Percentiles rank a stretch among this genome's conserved stretches.
These are phyloP conservation scores for Spinibarbus caldwelli DNA, from an alignment of 2,797 vertebrate species.

Conservation along the genomic window DNA sequence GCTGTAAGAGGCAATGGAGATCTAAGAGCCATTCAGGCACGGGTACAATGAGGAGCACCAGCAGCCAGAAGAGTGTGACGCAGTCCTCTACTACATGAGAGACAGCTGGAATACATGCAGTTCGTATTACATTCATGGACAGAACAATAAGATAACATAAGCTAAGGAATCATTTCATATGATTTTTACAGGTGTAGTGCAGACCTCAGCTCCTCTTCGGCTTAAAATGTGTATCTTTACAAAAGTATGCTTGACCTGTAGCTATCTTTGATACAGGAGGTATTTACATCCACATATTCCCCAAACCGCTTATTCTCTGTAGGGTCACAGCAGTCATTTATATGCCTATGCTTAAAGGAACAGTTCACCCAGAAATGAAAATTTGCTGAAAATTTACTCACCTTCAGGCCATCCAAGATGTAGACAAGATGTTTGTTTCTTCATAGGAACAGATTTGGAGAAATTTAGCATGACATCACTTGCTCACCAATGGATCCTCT, in stretches of 20 bases:
- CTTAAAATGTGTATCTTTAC: background rate
- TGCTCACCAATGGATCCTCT: background rate
- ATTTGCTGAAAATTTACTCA: background rate
- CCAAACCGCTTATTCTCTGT: background rate
- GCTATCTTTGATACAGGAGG: background rate
- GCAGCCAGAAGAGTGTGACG: conserved; percentile 84
- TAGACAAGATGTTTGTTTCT: background rate
- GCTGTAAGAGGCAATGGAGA: conserved; percentile 74
- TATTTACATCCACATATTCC: background rate
- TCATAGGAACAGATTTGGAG: background rate
- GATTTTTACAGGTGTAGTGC: background rate
- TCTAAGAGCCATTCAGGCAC: conserved; percentile 83
- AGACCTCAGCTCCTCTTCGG: background rate
- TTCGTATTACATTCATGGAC: background rate
- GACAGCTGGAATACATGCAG: conserved; percentile 4
- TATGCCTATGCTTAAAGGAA: background rate
- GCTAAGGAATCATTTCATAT: background rate
- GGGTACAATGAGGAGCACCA: conserved; percentile 78
- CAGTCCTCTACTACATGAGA: conserved; percentile 71
- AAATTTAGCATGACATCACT: background rate
- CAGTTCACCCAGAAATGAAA: background rate
- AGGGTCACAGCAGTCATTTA: background rate
- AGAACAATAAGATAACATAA: background rate
- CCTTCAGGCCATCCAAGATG: background rate
- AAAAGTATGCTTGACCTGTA: background rate